Percentiles rank a stretch among this genome's conserved stretches.
Conservation (phyloP, 2,113 vertebrate species). For the Anseranas semipalmata region DNA sequence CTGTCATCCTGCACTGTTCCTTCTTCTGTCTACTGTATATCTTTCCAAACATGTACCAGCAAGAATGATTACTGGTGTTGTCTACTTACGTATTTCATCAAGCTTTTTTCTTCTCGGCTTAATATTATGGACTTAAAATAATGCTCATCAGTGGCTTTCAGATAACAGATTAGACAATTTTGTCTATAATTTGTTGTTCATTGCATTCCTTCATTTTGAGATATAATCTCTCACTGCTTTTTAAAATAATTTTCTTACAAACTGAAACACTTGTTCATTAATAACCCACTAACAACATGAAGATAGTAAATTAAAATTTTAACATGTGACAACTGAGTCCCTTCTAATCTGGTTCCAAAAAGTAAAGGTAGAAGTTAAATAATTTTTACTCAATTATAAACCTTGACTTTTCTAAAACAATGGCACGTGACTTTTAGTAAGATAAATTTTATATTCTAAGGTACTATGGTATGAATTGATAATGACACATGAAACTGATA, state of each 20-base stretch:
- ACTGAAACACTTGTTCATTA: background rate
- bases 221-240: background rate
- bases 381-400: background rate
- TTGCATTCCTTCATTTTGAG: background rate
- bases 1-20: rapidly evolving
- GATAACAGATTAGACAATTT: background rate
- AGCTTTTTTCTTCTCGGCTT: background rate
- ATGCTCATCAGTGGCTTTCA: background rate
- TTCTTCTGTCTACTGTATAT: background rate
- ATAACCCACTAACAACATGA: background rate
- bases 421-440: background rate
- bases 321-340: background rate
- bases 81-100: background rate
- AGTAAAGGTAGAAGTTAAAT: background rate
- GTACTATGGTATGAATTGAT: background rate
- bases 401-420: background rate
- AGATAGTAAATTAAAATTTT: background rate
- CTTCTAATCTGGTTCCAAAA: background rate
- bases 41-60: background rate
- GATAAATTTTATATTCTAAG: background rate
- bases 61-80: background rate
- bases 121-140: background rate
- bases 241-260: background rate
- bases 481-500: background rate
- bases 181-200: background rate